Conservation (phyloP, 1,140 invertebrate species). For the Zaprionus gabonicus region DNA sequence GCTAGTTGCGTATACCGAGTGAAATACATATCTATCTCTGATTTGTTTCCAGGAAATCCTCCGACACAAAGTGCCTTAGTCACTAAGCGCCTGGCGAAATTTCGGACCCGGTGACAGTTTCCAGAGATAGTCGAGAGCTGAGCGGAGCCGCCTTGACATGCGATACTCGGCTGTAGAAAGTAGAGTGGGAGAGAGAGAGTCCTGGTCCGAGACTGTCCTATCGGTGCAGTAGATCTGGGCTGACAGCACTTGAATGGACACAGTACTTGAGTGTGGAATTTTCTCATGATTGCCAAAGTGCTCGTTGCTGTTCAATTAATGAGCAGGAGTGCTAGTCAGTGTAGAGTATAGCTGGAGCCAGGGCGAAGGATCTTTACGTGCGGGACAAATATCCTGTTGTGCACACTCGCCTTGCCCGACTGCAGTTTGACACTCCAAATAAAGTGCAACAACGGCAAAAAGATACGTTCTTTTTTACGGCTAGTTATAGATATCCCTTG, state of each 20-base stretch:
- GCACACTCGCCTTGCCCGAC: slow-evolving; percentile 44
- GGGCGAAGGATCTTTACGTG: slow-evolving; percentile 39
- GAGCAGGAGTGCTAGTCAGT: slow-evolving; percentile 10
- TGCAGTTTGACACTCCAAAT: slow-evolving; percentile 77
- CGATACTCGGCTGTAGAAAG: slow-evolving; percentile 50
- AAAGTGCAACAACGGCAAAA: slow-evolving; percentile 72
- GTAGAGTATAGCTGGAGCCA: slow-evolving; percentile 13
- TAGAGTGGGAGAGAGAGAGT: slow-evolving; percentile 3
- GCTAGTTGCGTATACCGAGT: slow-evolving; percentile 33
- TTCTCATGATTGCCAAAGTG: slow-evolving; percentile 75
- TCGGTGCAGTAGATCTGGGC: slow-evolving; percentile 68
- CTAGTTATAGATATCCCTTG: slow-evolving; percentile 79
- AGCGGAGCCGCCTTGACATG: slow-evolving; percentile 49
- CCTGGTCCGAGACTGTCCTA: slow-evolving; percentile 31
- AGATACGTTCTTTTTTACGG: slow-evolving; percentile 72
- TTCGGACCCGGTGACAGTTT: slow-evolving; percentile 58
- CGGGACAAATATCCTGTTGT: slow-evolving; percentile 70
- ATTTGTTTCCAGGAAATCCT: slow-evolving; percentile 46
- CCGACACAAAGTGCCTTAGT: slow-evolving; percentile 38
- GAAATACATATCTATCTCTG: background rate
- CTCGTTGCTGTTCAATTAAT: slow-evolving; percentile 72
- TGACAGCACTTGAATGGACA: slow-evolving; percentile 72
- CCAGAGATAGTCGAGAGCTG: slow-evolving; percentile 34
- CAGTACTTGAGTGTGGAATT: slow-evolving; percentile 65
- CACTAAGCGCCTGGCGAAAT: slow-evolving; percentile 61